Conservation (phyloP, 2,797 vertebrate genomes). For the Siniperca obscura region DNA sequence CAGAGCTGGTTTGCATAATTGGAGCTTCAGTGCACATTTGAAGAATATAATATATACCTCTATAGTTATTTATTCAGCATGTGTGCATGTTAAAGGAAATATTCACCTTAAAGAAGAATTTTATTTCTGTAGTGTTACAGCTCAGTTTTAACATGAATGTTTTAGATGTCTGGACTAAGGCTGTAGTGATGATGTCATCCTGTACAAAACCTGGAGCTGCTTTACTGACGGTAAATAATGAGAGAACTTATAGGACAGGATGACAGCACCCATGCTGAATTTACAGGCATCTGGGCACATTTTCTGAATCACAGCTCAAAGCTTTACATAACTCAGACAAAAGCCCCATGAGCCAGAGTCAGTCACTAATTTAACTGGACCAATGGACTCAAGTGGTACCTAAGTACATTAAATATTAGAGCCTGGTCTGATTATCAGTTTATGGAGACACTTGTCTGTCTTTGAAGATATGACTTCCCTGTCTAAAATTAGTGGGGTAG, state of each 20-base stretch:
- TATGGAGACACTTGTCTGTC: background rate
- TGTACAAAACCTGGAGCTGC: constrained; percentile 3
- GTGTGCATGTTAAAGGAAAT: background rate
- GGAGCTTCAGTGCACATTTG: background rate
- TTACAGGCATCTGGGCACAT: constrained; percentile 4
- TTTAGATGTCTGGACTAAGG: background rate
- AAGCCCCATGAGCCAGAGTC: constrained; percentile 1
- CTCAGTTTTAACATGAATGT: background rate
- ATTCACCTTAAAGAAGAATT: background rate
- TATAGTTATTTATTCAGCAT: background rate
- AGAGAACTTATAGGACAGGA: background rate
- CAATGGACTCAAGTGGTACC: background rate
- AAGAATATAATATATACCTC: background rate
- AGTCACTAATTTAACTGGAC: constrained; percentile 2
- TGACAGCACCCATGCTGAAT: constrained; percentile 10
- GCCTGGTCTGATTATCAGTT: background rate
- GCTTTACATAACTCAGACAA: constrained; percentile 11
- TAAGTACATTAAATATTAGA: constrained; percentile 18
- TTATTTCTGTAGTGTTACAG: background rate
- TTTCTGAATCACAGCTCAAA: constrained; percentile 25
- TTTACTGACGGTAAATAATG: constrained; percentile 9
- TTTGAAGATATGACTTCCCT: background rate
- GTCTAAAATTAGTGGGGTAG: background rate
- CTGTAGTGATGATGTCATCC: background rate
- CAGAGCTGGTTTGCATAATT: background rate